Evolutionary conservation across 1,140 invertebrate species (phyloP).

Genomic region (Rhopalosiphum maidis): DNA sequence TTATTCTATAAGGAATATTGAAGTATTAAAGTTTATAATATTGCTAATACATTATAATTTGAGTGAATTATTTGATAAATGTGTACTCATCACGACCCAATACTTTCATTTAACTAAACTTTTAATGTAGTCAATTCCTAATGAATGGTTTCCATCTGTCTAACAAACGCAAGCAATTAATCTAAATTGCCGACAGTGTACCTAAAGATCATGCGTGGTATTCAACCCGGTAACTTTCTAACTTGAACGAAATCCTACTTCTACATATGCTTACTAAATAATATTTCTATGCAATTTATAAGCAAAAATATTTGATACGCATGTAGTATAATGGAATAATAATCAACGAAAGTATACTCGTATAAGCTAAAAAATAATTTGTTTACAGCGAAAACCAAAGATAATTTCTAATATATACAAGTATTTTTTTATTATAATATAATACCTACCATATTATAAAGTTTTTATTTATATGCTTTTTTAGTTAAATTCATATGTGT

Average conservation of each 20-base stretch:
- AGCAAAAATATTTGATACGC: neutral
- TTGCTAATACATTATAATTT: neutral
- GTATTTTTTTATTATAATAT: neutral
- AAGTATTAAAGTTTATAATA: neutral
- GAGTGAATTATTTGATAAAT: neutral
- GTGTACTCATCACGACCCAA: neutral
- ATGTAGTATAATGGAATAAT: neutral
- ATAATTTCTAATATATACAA: neutral
- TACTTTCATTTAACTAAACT: neutral
- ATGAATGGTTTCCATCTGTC: neutral
- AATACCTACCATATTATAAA: neutral
- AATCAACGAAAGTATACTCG: neutral
- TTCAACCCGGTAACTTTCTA: neutral
- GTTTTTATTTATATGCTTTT: neutral
- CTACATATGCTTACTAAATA: neutral
- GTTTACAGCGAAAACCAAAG: neutral
- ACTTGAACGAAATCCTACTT: neutral
- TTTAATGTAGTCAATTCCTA: neutral
- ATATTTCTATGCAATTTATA: neutral
- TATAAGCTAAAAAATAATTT: neutral
- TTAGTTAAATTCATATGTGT: neutral
- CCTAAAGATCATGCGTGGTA: neutral
- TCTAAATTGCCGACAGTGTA: neutral
- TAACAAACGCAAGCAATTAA: neutral
- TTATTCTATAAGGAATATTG: neutral